Evolutionary conservation across 2,113 vertebrate genomes (phyloP).

Genomic region (Sylvia atricapilla): DNA sequence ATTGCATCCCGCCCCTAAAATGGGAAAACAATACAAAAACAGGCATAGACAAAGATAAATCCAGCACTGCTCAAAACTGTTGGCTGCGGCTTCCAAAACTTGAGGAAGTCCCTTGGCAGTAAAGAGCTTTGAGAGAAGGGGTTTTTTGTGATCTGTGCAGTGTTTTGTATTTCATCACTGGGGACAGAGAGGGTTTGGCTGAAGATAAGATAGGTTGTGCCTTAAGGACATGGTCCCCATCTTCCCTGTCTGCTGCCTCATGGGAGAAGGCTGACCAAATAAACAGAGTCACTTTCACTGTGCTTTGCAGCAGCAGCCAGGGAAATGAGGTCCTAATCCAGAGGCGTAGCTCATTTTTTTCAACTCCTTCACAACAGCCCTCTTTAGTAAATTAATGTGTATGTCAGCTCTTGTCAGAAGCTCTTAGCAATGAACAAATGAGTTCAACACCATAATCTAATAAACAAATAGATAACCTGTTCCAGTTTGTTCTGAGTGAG

Average conservation of each 20-base stretch:
- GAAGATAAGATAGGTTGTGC: not conserved
- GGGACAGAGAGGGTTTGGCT: not conserved
- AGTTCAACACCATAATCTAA: constrained; percentile 20
- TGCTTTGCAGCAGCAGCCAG: not conserved
- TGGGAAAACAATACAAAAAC: not conserved
- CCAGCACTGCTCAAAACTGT: not conserved
- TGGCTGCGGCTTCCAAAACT: not conserved
- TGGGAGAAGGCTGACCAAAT: not conserved
- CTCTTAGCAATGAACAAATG: constrained; percentile 20
- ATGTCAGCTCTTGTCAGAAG: constrained; percentile 15
- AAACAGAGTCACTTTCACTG: not conserved
- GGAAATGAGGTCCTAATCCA: not conserved
- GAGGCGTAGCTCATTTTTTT: not conserved
- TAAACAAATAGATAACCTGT: constrained; percentile 30
- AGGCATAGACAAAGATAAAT: not conserved
- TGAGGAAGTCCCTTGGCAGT: not conserved
- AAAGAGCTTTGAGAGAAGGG: not conserved
- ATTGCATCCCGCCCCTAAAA: not conserved
- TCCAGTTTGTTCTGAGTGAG: not conserved
- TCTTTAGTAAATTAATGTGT: constrained; percentile 17
- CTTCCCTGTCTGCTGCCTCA: not conserved
- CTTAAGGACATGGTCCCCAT: not conserved
- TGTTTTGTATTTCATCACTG: not conserved
- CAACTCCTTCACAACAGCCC: not conserved
- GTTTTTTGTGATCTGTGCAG: not conserved